A percentile compares a stretch with the other conserved stretches of the same genome.
These are phyloP conservation scores for Nyctalus aviator DNA, from an alignment of 2,797 vertebrate genomes.

Conservation along the genomic window DNA sequence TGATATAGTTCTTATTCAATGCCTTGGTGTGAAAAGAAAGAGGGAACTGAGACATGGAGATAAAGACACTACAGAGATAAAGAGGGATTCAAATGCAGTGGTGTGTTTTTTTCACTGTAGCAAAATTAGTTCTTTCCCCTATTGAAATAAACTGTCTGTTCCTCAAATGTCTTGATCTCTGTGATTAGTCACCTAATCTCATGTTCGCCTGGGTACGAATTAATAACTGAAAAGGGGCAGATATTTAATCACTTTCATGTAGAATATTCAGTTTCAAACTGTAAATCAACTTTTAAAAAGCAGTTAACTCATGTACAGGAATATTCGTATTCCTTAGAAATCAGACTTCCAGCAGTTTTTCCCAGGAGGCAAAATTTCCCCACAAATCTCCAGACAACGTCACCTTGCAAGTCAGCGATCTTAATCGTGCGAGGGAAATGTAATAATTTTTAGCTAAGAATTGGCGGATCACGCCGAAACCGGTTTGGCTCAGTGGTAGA, in stretches of 20 bases:
- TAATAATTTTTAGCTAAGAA: not conserved
- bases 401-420: not conserved
- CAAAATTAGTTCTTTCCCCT: constrained; percentile 36
- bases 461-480: not conserved
- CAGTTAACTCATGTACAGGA: not conserved
- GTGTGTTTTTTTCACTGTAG: not conserved
- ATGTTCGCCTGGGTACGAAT: not conserved
- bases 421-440: not conserved
- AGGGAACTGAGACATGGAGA: constrained; percentile 12
- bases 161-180: not conserved
- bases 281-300: constrained; percentile 31
- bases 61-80: not conserved
- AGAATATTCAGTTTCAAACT: not conserved
- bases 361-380: not conserved
- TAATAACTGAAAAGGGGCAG: not conserved
- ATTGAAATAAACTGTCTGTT: constrained; percentile 18
- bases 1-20: not conserved
- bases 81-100: not conserved
- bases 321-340: constrained; percentile 19
- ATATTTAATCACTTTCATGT: constrained; percentile 32
- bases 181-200: not conserved
- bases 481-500: no score
- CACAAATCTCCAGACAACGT: not conserved
- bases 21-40: constrained; percentile 35
- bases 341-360: not conserved